A percentile compares a stretch with the other conserved stretches of the same genome.
Evolutionary conservation across 2,113 vertebrate genomes (phyloP).

Genomic region (Eleginops maclovinus): DNA sequence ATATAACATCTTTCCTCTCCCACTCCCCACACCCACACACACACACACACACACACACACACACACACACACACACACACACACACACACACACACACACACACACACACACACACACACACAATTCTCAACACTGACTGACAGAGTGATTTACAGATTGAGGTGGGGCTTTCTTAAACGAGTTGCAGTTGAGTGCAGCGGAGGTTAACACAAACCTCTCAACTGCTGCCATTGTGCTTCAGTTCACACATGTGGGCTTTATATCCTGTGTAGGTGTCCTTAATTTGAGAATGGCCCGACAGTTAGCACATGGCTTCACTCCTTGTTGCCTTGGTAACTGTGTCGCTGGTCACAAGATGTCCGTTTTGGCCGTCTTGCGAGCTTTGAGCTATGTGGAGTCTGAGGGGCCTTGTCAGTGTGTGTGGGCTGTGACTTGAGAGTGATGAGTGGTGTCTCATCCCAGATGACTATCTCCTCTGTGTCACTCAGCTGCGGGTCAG

Average conservation of each 20-base stretch:
- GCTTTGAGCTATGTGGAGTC: conserved; percentile 18
- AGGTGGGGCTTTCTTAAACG: conserved; percentile 56
- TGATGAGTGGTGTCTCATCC: conserved; percentile 62
- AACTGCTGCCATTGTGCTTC: conserved; percentile 20
- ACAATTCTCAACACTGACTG: conserved; percentile 16
- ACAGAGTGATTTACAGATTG: conserved; percentile 67
- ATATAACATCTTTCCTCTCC: background rate
- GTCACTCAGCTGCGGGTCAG: conserved; percentile 67
- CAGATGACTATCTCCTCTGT: conserved; percentile 66
- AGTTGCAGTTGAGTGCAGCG: conserved; percentile 56
- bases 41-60: conserved; percentile 10
- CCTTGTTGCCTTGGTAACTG: conserved; percentile 62
- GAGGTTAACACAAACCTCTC: conserved; percentile 59
- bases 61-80: background rate
- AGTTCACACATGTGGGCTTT: conserved; percentile 11
- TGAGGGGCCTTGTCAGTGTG: conserved; percentile 30
- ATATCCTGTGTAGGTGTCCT: conserved; percentile 69
- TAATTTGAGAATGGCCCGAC: conserved; percentile 49
- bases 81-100: background rate
- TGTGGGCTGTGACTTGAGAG: conserved; percentile 52
- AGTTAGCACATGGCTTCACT: conserved; percentile 55
- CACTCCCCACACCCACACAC: conserved; percentile 13
- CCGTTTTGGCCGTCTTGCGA: conserved; percentile 38
- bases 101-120: conserved; percentile 2
- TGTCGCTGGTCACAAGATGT: conserved; percentile 52